Evolutionary conservation across 2,888 invertebrate genomes (phyloP), one percentile per base, ranked within the genome.

Genomic region (Sphecodes monilicornis): DNA sequence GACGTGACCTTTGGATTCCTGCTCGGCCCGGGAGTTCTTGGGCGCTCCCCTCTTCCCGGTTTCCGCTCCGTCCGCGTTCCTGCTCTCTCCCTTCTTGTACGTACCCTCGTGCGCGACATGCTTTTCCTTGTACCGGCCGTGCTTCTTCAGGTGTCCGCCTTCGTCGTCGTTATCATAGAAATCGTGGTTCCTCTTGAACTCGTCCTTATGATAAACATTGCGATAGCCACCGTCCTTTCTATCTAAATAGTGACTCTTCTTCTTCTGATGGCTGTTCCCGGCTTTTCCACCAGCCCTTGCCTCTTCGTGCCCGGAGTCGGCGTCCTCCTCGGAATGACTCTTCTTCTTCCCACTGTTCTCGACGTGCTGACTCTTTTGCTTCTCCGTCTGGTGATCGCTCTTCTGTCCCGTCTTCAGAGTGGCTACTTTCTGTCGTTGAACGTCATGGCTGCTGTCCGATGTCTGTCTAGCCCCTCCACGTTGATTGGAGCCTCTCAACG

Each of bases 151-250:
- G 91, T 96, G 96, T 0, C 96, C 97, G 50, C 95, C 96, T 60
- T 96, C 96, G 91, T 97, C 96, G n/a, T 96, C 96, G 69, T 97
- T 97, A 88, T 97, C 97, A 92, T 97, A 97, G 94, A 97, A 97
- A 89, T 96, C 96, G 89, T 97, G 97, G 90, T 97, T 96, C 91
- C 97, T 97, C 93, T 97, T 97, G 95, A 96, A 97, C 93, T 97
- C 97, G 91, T 97, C 97, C 95, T 97, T 97, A 94, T 96, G 96
- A 94, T 96, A 97, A 1, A 97, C 96, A 90, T 96, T 97, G 92
- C 96, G 97, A 95, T 96, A 97, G 11, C 97, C 97, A 16, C 96
- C 96, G 13, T 96, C 95, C 71, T 97, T 97, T 84, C 96, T 96
- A 0, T 97, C 97, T 92, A 97, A 97, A 93, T 96, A 96, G 93